Evolutionary conservation across 2,888 invertebrate genomes (phyloP), one percentile per base, ranked within the genome.

Genomic region (Lepidocyrtinus sp.): DNA sequence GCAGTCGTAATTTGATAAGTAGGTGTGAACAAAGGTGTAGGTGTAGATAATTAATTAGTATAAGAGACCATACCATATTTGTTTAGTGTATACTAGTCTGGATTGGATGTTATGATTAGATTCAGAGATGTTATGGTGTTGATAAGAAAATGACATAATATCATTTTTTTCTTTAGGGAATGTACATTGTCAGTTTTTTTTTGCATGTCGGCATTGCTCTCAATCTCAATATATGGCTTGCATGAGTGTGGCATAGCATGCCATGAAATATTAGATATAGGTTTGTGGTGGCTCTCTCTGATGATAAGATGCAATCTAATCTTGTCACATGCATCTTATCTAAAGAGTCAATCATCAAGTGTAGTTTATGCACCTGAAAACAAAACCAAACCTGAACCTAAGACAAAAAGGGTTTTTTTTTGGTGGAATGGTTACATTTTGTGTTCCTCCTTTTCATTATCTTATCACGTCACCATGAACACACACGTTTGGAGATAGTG

Each of bases 321-420:
- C 80, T 75, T 80, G 80, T 80, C 80, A 80, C 80, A 80, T 75
- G 80, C 63, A 80, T 80, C 80, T 80, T 80, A 80, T 80, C 80
- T 59, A 17, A 25, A 45, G 25, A 74, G 17, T 25, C 55, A 80
- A 80, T 80, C 80, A 69, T 45, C 50, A 36, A 36, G 36, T n/a
- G n/a, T n/a, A n/a, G n/a, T n/a, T n/a, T n/a, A n/a, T n/a, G 17
- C 55, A 55, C 25, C 25, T 24, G 62, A 62, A 25, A 62, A n/a
- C n/a, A n/a, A 36, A 36, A 26, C 19, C 46, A 68, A 46, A 69
- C 74, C 69, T 59, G 70, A 80, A 80, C 74, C 74, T 74, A 59
- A 70, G 80, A 71, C 75, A 79, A 72, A 79, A 72, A 64, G 64
- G 73, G 73, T 64, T 64, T 36, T n/a, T n/a, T n/a, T n/a, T 36